Conservation (phyloP, 2,797 vertebrate genomes). For the Lepilemur ruficaudatus region DNA sequence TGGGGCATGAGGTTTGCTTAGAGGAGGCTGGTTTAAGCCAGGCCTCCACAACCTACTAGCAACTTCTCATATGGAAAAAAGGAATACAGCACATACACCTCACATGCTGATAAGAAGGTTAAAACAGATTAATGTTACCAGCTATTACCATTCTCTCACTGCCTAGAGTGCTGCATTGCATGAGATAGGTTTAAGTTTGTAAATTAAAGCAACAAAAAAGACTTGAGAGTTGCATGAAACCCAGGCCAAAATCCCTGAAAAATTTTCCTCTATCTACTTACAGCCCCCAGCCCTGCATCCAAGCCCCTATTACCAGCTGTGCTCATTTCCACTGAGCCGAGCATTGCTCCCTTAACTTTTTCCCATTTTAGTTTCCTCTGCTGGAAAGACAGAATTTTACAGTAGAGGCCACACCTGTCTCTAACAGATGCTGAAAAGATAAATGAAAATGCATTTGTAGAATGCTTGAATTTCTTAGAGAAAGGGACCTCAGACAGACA, state of each 20-base stretch:
- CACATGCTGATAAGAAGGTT: background rate
- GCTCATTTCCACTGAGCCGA: constrained; percentile 15
- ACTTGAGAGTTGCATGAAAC: background rate
- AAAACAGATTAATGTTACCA: background rate
- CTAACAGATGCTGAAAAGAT: constrained; percentile 48
- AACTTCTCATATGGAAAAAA: background rate
- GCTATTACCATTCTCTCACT: background rate
- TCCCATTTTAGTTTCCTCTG: constrained; percentile 44
- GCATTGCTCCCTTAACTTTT: background rate
- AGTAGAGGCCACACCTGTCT: constrained; percentile 28
- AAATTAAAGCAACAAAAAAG: constrained; percentile 19
- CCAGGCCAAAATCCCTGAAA: background rate
- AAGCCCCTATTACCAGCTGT: background rate
- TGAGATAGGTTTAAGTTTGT: background rate
- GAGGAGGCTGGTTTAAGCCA: background rate
- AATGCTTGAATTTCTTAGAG: constrained; percentile 37
- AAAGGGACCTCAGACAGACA: constrained; percentile 37
- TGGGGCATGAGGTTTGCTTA: background rate
- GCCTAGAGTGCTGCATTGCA: background rate
- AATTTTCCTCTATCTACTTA: background rate
- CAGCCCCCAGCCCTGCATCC: background rate
- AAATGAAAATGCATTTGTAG: constrained; percentile 40
- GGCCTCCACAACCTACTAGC: background rate
- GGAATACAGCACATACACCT: background rate
- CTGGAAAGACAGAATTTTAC: constrained; percentile 36